phyloP scores from a whole-genome alignment of 2,888 invertebrate genomes.

The Pemphredon lugubris region DNA sequence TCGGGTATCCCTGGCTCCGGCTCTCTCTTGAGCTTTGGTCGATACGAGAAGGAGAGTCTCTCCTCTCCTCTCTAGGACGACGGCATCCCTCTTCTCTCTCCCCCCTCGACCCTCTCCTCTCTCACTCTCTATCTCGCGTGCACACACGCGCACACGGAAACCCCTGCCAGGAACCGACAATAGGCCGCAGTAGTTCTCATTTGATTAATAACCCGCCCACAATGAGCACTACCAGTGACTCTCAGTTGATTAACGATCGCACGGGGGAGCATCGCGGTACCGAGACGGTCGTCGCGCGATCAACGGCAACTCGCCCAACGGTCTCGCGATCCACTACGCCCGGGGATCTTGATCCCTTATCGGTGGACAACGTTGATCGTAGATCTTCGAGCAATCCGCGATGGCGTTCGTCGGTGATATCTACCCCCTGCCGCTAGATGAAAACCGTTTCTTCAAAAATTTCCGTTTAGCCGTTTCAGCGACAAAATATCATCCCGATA shows the following conservation, averaged over 20 bases:
- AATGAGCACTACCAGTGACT: conserved; percentile 78
- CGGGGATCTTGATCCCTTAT: conserved; percentile 5
- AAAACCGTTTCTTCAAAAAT: not conserved
- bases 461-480: too few relatives aligned
- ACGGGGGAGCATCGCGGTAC: conserved; percentile 65
- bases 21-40: conserved; percentile 66
- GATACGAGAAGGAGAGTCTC: conserved; percentile 72
- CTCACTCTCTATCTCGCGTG: conserved; percentile 52
- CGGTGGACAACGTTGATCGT: conserved; percentile 34
- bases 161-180: conserved; percentile 75
- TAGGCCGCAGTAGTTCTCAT: conserved; percentile 80
- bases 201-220: conserved; percentile 80
- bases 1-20: conserved; percentile 41
- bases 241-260: conserved; percentile 80
- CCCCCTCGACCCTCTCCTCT: conserved; percentile 20
- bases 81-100: conserved; percentile 42
- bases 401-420: too few relatives aligned
- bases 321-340: conserved; percentile 40
- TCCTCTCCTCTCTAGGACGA: conserved; percentile 60
- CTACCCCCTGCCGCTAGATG: too few relatives aligned
- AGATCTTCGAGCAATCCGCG: conserved; percentile 25
- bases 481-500: not conserved
- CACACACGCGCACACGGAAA: conserved; percentile 57
- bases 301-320: conserved; percentile 27
- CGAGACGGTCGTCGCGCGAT: conserved; percentile 59